These are phyloP conservation scores for Lasioglossum leucozonium DNA, from an alignment of 2,888 invertebrate genomes.

Conservation along the genomic window DNA sequence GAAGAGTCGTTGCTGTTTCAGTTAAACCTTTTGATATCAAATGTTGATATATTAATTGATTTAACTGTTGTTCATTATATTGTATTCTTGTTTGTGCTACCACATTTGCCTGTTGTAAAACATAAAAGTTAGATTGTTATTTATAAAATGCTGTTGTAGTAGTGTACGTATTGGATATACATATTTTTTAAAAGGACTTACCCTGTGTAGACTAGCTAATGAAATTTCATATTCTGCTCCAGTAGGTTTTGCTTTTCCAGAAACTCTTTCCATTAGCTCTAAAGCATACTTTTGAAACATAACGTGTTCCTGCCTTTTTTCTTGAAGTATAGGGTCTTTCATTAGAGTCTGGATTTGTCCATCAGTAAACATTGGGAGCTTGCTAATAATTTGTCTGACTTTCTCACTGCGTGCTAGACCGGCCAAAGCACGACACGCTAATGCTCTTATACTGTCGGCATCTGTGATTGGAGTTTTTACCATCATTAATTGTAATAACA, in stretches of 20 bases:
- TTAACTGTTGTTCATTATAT: slow-evolving; percentile 96
- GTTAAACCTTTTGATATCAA: slow-evolving; percentile 90
- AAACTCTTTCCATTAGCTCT: slow-evolving; percentile 94
- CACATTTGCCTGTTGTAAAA: slow-evolving; percentile 90
- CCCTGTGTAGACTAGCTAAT: slow-evolving; percentile 94
- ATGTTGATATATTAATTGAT: slow-evolving; percentile 96
- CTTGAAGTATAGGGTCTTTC: slow-evolving; percentile 98
- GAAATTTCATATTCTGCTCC: slow-evolving; percentile 93
- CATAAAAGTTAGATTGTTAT: neutral
- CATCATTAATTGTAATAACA: slow-evolving; percentile 94
- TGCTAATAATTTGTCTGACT: slow-evolving; percentile 97
- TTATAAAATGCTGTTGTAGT: slow-evolving; percentile 4
- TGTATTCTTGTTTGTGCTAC: slow-evolving; percentile 98
- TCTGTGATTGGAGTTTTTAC: slow-evolving; percentile 98
- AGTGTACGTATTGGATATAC: neutral
- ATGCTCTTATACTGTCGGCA: slow-evolving; percentile 96
- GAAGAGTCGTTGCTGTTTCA: slow-evolving; percentile 90
- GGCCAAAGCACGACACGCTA: slow-evolving; percentile 96
- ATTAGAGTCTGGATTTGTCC: slow-evolving; percentile 97
- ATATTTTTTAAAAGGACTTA: slow-evolving; percentile 80
- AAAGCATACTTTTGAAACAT: slow-evolving; percentile 97
- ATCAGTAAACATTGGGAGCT: slow-evolving; percentile 96
- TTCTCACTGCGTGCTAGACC: slow-evolving; percentile 97
- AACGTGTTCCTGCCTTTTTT: slow-evolving; percentile 97
- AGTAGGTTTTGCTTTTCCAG: slow-evolving; percentile 94